Evolutionary conservation across 2,888 invertebrate species (phyloP), one percentile per base, ranked within the genome.

Genomic region (Diadegma fenestrale): DNA sequence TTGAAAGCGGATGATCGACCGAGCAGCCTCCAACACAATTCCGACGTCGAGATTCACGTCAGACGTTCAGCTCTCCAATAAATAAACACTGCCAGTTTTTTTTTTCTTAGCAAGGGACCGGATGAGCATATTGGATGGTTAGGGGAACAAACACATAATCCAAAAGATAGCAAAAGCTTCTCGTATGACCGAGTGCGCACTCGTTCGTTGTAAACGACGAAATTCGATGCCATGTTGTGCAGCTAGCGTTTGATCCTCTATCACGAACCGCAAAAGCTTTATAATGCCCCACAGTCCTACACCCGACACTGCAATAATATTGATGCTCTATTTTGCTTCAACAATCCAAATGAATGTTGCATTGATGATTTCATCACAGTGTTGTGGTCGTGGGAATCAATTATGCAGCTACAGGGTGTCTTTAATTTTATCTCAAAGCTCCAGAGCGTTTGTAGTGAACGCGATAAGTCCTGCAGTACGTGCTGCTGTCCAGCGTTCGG

Each of bases 211-310:
- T 41, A 41, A 22, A 58, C 3, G 19, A 7, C 22, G 72, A 72
- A 72, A 72, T 72, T 72, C 72, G 22, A 75, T 73, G 3, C 54
- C 22, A 17, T 54, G 33, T 19, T 26, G 8, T 58, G 17, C n/a
- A n/a, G n/a, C n/a, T 22, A 54, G 22, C 14, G 7, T 37, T 22
- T 26, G 2, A 0, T 30, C 6, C n/a, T 26, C n/a, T 45, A 14
- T 45, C 10, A 41, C 45, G 17, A 76, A 76, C 37, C 64, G 48
- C 48, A 66, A 76, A 76, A 76, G 51, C 64, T 76, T 76, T 66
- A n/a, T n/a, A 33, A 66, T 64, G 37, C 12, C 76, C 8, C 76
- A 48, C n/a, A 48, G 76, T 37, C 37, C 64, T 76, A 30, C 43
- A 75, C 61, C 63, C 26, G 43, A 30, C 22, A 26, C 19, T 19